A percentile compares a stretch with the other conserved stretches of the same genome.
Conservation (phyloP, 2,797 vertebrate species). For the Clamator glandarius region DNA sequence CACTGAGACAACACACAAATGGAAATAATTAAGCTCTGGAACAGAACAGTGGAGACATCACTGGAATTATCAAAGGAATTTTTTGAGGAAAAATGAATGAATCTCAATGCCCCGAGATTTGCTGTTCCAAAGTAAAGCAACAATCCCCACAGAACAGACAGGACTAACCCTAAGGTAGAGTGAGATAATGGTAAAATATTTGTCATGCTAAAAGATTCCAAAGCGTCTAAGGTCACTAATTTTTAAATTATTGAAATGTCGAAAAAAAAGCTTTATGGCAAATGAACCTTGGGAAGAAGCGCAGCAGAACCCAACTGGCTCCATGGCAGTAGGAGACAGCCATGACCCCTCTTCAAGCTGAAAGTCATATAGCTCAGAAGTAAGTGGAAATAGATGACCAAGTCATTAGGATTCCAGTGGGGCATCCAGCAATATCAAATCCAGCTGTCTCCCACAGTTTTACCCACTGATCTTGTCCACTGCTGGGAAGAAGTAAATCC, state of each 20-base stretch:
- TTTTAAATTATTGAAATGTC: background rate
- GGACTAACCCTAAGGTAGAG: background rate
- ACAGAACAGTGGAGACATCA: background rate
- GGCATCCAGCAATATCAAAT: background rate
- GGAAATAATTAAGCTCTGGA: slow-evolving; percentile 18
- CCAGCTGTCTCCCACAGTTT: background rate
- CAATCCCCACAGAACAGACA: background rate
- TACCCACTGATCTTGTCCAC: background rate
- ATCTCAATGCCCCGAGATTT: background rate
- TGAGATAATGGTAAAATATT: background rate
- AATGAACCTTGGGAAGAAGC: background rate
- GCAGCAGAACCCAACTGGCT: background rate
- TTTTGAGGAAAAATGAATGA: background rate
- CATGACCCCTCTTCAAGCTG: background rate
- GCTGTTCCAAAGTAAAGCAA: background rate
- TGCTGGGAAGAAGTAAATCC: background rate
- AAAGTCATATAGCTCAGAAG: background rate
- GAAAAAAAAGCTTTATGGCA: background rate
- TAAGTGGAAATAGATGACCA: background rate
- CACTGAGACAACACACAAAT: background rate
- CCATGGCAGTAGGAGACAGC: background rate
- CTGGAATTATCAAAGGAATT: background rate
- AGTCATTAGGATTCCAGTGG: background rate
- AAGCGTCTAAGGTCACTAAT: background rate
- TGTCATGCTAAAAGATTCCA: background rate